A percentile compares a stretch with the other conserved stretches of the same genome.
Evolutionary conservation across 2,797 vertebrate genomes (phyloP).

Genomic region (Cynopterus sphinx): DNA sequence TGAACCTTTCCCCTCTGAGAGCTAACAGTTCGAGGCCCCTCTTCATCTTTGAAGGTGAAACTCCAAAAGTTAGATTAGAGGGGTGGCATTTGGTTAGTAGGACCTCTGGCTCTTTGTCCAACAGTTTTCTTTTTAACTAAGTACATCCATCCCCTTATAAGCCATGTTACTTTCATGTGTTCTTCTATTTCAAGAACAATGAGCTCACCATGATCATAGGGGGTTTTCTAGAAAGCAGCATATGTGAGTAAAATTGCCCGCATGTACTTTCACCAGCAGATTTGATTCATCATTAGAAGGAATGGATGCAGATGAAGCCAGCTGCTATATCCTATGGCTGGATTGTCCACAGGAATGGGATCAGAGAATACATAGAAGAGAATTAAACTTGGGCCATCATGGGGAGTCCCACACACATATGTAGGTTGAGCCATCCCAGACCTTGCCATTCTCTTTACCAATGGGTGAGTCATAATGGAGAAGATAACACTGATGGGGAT

Average conservation of each 20-base stretch:
- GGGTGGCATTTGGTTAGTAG: neutral
- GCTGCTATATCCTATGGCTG: neutral
- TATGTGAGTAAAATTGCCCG: neutral
- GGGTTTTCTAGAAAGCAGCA: neutral
- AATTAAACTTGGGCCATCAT: neutral
- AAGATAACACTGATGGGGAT: neutral
- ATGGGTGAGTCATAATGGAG: neutral
- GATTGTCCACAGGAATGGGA: neutral
- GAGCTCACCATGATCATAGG: too few species aligned
- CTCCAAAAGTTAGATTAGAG: neutral
- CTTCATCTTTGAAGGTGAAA: neutral
- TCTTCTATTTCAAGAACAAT: neutral
- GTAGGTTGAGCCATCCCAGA: neutral
- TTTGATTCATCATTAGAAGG: neutral
- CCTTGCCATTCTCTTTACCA: neutral
- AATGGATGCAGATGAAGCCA: neutral
- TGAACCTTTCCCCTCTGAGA: neutral
- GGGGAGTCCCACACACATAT: neutral
- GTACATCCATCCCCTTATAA: neutral
- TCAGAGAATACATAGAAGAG: neutral
- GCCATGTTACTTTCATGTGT: neutral
- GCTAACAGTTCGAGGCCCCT: neutral
- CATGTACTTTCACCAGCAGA: neutral
- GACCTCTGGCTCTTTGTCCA: neutral
- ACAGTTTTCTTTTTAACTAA: neutral